Percentiles rank a stretch among this genome's conserved stretches.
phyloP scores from a whole-genome alignment of 2,888 invertebrate species.

The Melikaiella ostensackeni region DNA sequence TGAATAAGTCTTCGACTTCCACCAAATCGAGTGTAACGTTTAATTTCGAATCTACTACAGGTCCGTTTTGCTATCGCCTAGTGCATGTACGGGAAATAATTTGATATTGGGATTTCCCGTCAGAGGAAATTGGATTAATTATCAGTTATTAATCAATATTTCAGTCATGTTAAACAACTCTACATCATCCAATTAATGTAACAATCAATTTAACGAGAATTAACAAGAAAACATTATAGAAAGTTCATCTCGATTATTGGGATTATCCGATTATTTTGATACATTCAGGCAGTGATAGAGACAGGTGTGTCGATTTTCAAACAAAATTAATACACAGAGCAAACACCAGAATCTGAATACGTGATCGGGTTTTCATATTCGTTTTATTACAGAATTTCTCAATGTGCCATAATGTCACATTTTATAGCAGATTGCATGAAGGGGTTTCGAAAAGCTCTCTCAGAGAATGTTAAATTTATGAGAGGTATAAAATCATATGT shows the following conservation, averaged over 20 bases:
- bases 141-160: neutral
- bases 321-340: neutral
- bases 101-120: neutral
- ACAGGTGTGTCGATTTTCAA: neutral
- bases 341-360: neutral
- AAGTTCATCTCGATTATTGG: neutral
- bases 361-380: neutral
- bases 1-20: neutral
- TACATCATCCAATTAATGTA: neutral
- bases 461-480: neutral
- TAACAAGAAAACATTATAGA: neutral
- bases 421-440: neutral
- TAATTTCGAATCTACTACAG: neutral
- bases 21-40: neutral
- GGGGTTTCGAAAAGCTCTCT: neutral
- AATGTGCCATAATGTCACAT: neutral
- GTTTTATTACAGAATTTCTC: neutral
- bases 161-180: neutral
- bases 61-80: neutral
- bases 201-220: neutral
- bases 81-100: neutral
- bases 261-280: neutral
- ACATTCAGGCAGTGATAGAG: neutral
- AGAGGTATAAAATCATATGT: neutral
- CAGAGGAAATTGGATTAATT: neutral